These are phyloP conservation scores for Oscheius onirici DNA, from an alignment of 2,888 invertebrate species.

Conservation along the genomic window DNA sequence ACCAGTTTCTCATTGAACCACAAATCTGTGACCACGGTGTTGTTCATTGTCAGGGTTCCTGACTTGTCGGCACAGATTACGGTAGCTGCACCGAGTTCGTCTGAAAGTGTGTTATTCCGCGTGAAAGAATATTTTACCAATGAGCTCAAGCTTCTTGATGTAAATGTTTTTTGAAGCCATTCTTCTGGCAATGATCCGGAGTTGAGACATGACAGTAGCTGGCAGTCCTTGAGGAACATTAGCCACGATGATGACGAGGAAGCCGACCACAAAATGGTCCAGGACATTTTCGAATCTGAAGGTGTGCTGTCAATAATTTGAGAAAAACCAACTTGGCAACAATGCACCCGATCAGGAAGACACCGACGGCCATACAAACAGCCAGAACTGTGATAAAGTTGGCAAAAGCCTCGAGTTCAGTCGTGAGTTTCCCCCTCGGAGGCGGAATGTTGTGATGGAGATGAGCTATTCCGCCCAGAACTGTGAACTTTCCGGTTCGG, in stretches of 20 bases:
- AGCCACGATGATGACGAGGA: conserved; percentile 69
- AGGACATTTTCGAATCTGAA: conserved; percentile 64
- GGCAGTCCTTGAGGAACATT: conserved; percentile 69
- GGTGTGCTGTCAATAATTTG: not conserved
- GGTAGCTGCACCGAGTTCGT: conserved; percentile 85
- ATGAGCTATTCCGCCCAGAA: conserved; percentile 52
- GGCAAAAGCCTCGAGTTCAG: conserved; percentile 52
- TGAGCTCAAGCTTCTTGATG: conserved; percentile 76
- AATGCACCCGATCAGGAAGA: conserved; percentile 67
- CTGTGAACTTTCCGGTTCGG: conserved; percentile 67
- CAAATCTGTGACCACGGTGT: conserved; percentile 78
- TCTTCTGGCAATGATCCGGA: conserved; percentile 79
- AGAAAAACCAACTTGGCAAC: conserved; percentile 51
- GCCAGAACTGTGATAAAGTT: conserved; percentile 65
- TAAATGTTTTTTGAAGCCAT: conserved; percentile 99
- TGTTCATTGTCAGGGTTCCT: conserved; percentile 95
- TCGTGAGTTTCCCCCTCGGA: conserved; percentile 48
- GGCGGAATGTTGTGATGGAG: conserved; percentile 54
- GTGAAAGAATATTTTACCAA: conserved; percentile 42
- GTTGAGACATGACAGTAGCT: conserved; percentile 70
- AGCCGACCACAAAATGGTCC: conserved; percentile 69
- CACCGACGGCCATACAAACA: conserved; percentile 64
- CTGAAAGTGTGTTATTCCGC: conserved; percentile 27
- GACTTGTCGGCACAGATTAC: conserved; percentile 98
- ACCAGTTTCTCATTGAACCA: conserved; percentile 59